These are phyloP conservation scores for Dynastes tityus DNA, from an alignment of 2,888 invertebrate species.

Conservation along the genomic window DNA sequence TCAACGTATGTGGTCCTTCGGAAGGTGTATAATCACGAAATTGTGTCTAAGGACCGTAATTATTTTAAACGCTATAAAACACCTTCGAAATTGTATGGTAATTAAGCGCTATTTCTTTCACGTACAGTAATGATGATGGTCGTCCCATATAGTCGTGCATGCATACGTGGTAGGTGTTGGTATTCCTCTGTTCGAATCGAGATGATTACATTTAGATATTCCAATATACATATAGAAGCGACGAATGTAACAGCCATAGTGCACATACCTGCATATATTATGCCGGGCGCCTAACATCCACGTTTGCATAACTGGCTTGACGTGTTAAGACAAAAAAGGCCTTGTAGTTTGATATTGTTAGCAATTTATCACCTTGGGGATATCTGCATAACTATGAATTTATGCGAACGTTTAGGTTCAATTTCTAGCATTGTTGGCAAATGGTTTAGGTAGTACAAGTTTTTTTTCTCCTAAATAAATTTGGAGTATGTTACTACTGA, in stretches of 20 bases:
- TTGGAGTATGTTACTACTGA: no score
- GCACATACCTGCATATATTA: constrained; percentile 4
- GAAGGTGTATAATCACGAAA: constrained; percentile 51
- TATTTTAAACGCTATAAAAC: constrained; percentile 59
- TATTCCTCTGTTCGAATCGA: constrained; percentile 7
- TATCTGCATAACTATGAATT: no score
- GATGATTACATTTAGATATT: constrained; percentile 46
- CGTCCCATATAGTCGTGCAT: neutral
- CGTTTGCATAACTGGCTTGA: no score
- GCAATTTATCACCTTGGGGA: no score
- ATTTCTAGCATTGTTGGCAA: no score
- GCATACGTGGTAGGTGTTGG: constrained; percentile 14
- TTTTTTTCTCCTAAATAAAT: no score
- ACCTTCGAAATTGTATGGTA: constrained; percentile 57
- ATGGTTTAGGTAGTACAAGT: no score
- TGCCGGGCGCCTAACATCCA: neutral
- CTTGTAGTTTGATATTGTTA: neutral
- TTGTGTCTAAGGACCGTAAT: constrained; percentile 56
- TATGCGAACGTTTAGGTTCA: no score
- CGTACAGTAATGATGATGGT: constrained; percentile 26
- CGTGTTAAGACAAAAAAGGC: no score
- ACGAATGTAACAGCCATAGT: neutral
- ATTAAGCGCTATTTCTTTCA: constrained; percentile 57
- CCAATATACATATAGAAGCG: constrained; percentile 1
- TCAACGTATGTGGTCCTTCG: constrained; percentile 56